These are phyloP conservation scores for Julus scandinavius DNA, from an alignment of 2,888 invertebrate species.

Conservation along the genomic window DNA sequence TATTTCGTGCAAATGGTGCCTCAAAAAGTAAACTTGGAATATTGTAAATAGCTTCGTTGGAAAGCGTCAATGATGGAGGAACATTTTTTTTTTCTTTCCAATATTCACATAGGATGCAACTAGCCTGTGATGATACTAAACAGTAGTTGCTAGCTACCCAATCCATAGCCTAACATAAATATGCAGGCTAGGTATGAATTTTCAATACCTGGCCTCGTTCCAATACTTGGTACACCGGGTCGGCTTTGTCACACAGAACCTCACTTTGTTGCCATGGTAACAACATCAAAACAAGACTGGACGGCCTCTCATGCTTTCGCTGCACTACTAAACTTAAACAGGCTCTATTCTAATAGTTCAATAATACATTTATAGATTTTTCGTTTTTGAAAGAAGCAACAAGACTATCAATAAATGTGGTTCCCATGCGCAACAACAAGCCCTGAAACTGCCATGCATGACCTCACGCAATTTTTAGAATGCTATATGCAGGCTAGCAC, in stretches of 20 bases:
- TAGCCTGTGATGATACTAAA: neutral
- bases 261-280: slow-evolving; percentile 50
- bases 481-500: neutral
- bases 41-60: neutral
- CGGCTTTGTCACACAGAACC: slow-evolving; percentile 44
- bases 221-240: slow-evolving; percentile 48
- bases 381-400: slow-evolving; percentile 19
- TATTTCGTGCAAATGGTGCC: neutral
- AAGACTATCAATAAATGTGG: neutral
- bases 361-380: slow-evolving; percentile 49
- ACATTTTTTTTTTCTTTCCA: neutral
- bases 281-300: slow-evolving; percentile 52
- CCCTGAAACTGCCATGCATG: neutral
- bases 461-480: neutral
- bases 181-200: slow-evolving; percentile 39
- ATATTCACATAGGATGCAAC: neutral
- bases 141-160: neutral
- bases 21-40: neutral
- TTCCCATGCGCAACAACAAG: neutral
- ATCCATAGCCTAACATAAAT: slow-evolving; percentile 18
- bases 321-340: slow-evolving; percentile 18
- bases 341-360: slow-evolving; percentile 49
- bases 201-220: slow-evolving; percentile 46
- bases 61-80: neutral
- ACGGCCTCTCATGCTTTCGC: slow-evolving; percentile 39